Conservation (phyloP, 1,140 invertebrate genomes). For the Hycleus cichorii region DNA sequence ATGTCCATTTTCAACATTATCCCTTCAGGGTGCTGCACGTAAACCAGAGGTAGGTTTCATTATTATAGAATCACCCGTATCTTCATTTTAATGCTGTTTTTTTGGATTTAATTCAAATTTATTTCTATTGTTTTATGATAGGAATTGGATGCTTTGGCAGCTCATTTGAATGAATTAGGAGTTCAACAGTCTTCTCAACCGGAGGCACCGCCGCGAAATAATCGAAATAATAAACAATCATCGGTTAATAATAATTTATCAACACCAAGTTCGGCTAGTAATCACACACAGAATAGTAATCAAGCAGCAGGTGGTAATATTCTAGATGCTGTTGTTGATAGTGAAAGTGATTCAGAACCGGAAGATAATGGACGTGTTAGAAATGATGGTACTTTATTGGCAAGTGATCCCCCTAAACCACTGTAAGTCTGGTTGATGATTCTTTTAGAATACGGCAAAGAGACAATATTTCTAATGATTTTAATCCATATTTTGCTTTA, state of each 20-base stretch:
- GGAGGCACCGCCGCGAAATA: constrained; percentile 48
- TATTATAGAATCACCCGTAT: background rate
- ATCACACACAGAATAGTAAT: constrained; percentile 26
- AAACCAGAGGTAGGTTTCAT: constrained; percentile 69
- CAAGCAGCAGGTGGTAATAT: constrained; percentile 33
- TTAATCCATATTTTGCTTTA: background rate
- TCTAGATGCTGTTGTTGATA: constrained; percentile 55
- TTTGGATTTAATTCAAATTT: constrained; percentile 5
- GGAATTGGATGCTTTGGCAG: constrained; percentile 89
- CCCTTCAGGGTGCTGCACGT: constrained; percentile 57
- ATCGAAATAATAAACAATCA: constrained; percentile 39
- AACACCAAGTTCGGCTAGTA: constrained; percentile 25
- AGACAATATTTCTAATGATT: background rate
- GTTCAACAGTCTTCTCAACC: constrained; percentile 54
- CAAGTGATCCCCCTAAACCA: constrained; percentile 93
- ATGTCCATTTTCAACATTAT: constrained; percentile 38
- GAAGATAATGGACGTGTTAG: constrained; percentile 60
- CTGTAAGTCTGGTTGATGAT: constrained; percentile 61
- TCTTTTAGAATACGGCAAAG: background rate
- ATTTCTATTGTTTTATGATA: constrained; percentile 35
- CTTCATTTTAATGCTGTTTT: background rate
- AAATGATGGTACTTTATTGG: constrained; percentile 89
- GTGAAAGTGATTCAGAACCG: constrained; percentile 58
- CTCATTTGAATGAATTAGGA: constrained; percentile 87
- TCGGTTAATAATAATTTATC: constrained; percentile 34